Percentiles rank a stretch among this genome's conserved stretches.
Evolutionary conservation across 2,888 invertebrate genomes (phyloP).

Genomic region (Aphidoletes aphidimyza): DNA sequence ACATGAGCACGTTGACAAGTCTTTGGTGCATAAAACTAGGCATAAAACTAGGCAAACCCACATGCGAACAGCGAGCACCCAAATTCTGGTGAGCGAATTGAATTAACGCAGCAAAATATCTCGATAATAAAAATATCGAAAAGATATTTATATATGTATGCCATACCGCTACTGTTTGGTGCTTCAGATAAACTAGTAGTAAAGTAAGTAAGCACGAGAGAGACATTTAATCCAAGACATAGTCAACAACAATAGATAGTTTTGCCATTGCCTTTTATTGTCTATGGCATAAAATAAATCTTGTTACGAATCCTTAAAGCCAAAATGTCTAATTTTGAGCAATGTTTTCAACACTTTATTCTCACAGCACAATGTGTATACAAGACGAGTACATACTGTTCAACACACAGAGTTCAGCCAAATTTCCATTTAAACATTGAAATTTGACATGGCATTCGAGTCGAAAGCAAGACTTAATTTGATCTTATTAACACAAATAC

Average conservation of each 20-base stretch:
- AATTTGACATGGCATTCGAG: background rate
- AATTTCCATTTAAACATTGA: background rate
- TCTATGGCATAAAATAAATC: constrained; percentile 38
- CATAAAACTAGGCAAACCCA: no score
- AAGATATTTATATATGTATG: no score
- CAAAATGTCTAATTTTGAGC: background rate
- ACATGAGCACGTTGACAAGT: no score
- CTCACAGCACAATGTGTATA: background rate
- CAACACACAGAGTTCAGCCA: background rate
- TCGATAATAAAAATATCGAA: no score
- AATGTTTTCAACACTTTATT: background rate
- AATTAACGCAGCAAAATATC: no score
- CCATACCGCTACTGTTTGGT: no score
- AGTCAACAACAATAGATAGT: constrained; percentile 27
- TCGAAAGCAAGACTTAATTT: constrained; percentile 10
- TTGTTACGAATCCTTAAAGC: background rate
- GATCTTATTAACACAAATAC: constrained; percentile 44
- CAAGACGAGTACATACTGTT: no score
- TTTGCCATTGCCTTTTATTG: constrained; percentile 12
- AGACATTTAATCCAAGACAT: background rate
- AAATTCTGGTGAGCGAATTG: no score
- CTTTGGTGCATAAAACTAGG: no score
- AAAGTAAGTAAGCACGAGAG: background rate
- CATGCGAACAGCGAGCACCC: no score
- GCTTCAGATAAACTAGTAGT: no score